These are phyloP conservation scores for Sipha maydis DNA, from an alignment of 2,888 invertebrate species.

Conservation along the genomic window DNA sequence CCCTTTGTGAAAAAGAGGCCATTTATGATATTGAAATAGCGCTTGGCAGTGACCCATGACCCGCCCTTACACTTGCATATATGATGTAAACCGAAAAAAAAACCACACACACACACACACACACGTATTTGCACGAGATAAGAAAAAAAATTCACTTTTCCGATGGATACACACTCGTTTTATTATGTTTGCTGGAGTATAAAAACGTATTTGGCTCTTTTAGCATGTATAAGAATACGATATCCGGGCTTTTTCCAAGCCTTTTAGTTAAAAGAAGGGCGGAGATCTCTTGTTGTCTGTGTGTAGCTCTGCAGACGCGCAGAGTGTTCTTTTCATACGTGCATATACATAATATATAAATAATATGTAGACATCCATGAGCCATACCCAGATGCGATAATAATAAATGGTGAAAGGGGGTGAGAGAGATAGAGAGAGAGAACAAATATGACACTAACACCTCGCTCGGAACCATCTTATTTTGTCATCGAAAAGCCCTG, in stretches of 20 bases:
- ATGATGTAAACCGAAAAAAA: conserved; percentile 16
- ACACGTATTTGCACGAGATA: neutral
- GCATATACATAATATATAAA: neutral
- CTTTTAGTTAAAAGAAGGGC: conserved; percentile 22
- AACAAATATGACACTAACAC: conserved; percentile 61
- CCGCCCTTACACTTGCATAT: conserved; percentile 23
- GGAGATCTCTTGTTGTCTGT: conserved; percentile 33
- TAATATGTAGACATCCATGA: conserved; percentile 9
- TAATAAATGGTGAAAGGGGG: neutral
- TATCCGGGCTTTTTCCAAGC: conserved; percentile 44
- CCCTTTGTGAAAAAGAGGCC: conserved; percentile 32
- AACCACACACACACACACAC: neutral
- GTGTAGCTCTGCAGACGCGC: neutral
- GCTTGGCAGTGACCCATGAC: conserved; percentile 60
- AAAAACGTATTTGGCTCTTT: conserved; percentile 57
- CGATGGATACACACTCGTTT: conserved; percentile 48
- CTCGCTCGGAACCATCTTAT: conserved; percentile 57
- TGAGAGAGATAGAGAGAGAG: neutral
- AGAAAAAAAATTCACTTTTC: conserved; percentile 54
- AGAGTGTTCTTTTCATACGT: conserved; percentile 36
- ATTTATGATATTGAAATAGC: conserved; percentile 58
- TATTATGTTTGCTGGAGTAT: conserved; percentile 60
- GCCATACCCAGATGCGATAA: conserved; percentile 32
- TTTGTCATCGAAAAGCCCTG: conserved; percentile 59
- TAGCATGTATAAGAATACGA: conserved; percentile 33